A percentile compares a stretch with the other conserved stretches of the same genome.
Conservation (phyloP, 2,113 vertebrate species). For the Xyrauchen texanus region DNA sequence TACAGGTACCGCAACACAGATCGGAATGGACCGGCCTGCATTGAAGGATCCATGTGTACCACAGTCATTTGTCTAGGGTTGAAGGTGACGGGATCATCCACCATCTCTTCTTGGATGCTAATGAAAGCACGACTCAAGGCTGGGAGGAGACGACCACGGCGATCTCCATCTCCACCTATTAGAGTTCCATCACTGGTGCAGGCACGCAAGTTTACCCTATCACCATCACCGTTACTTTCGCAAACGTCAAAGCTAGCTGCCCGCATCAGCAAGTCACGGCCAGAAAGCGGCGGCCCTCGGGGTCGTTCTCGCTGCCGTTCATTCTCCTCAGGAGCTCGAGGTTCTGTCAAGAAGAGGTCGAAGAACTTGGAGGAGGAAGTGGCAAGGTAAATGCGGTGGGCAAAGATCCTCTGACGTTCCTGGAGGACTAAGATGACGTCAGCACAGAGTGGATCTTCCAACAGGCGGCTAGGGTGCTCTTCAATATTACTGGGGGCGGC, state of each 20-base stretch:
- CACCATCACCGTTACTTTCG: constrained; percentile 84
- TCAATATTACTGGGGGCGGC: constrained; percentile 91
- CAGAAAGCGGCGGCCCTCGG: constrained; percentile 77
- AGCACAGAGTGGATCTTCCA: constrained; percentile 94
- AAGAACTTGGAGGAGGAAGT: constrained; percentile 99
- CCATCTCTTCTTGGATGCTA: constrained; percentile 94
- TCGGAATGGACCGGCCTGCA: constrained; percentile 91
- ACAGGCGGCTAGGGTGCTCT: constrained; percentile 88
- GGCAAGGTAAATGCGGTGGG: constrained; percentile 98
- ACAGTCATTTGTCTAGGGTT: constrained; percentile 91
- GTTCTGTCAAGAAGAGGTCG: constrained; percentile 94
- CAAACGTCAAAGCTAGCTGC: constrained; percentile 96
- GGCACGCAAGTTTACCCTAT: constrained; percentile 85
- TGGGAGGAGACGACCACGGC: constrained; percentile 83
- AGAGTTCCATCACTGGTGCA: constrained; percentile 95
- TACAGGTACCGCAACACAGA: constrained; percentile 96
- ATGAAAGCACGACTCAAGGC: constrained; percentile 94
- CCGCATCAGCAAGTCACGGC: constrained; percentile 89
- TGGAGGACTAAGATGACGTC: constrained; percentile 96
- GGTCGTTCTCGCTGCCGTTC: constrained; percentile 53
- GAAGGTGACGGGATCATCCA: constrained; percentile 90
- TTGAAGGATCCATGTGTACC: constrained; percentile 94
- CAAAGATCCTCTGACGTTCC: constrained; percentile 96
- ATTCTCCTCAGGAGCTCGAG: constrained; percentile 69
- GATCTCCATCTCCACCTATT: constrained; percentile 73